Evolutionary conservation across 2,888 invertebrate genomes (phyloP).

Genomic region (Gisinianus flammeolus): DNA sequence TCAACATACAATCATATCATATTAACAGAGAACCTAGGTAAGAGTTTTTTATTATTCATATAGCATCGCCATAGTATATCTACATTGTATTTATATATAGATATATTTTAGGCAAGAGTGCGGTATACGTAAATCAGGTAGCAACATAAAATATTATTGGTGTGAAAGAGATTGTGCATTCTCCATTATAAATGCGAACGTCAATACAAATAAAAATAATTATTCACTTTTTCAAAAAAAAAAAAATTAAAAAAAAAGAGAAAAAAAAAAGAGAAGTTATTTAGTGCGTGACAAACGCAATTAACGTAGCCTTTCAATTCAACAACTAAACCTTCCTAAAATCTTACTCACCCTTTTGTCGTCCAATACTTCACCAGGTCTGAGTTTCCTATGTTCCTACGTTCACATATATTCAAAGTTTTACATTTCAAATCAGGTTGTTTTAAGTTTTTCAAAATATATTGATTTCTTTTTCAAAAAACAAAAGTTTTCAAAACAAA

Average conservation of each 20-base stretch:
- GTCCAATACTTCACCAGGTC: conserved; percentile 91
- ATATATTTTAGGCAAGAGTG: not conserved
- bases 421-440: conserved; percentile 3
- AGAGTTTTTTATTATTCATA: too few relatives aligned
- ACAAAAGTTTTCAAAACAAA: not conserved
- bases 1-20: too few relatives aligned
- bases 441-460: conserved; percentile 4
- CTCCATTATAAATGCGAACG: conserved; percentile 4
- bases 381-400: conserved; percentile 88
- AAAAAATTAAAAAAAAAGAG: conserved; percentile 24
- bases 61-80: too few relatives aligned
- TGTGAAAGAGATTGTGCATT: conserved; percentile 15
- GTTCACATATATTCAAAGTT: conserved; percentile 46
- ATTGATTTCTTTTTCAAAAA: not conserved
- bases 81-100: not conserved
- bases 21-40: too few relatives aligned
- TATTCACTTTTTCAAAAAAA: not conserved
- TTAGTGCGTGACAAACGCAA: not conserved
- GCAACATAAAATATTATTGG: not conserved
- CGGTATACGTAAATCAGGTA: not conserved
- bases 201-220: conserved; percentile 5
- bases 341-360: conserved; percentile 83
- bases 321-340: conserved; percentile 26
- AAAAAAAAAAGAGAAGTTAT: not conserved
- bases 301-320: conserved; percentile 19